Evolutionary conservation across 1,140 invertebrate genomes (phyloP).

Genomic region (Metaphire vulgaris): DNA sequence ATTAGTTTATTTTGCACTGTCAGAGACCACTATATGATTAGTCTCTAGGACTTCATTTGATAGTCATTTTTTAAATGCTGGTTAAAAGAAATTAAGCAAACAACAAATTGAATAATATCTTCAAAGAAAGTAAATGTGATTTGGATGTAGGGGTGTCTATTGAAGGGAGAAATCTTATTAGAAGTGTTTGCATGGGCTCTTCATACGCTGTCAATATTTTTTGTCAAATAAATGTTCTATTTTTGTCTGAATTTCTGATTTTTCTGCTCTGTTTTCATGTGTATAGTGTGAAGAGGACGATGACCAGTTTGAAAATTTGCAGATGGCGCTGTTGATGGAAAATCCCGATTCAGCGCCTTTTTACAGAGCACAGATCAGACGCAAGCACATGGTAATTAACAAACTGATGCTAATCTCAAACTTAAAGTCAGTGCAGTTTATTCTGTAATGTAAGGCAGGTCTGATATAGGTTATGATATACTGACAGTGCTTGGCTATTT

Average conservation of each 20-base stretch:
- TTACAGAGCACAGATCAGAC: constrained; percentile 49
- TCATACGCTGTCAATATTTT: neutral
- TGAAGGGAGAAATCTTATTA: neutral
- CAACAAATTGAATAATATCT: neutral
- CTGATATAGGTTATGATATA: too few relatives aligned
- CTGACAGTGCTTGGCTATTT: neutral
- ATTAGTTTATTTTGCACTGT: too few relatives aligned
- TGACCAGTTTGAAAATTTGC: constrained; percentile 51
- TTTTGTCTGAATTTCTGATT: neutral
- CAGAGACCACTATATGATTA: too few relatives aligned
- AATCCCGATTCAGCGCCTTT: constrained; percentile 49
- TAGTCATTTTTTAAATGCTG: too few relatives aligned
- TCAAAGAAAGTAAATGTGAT: neutral
- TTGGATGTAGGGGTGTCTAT: neutral
- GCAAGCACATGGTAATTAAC: constrained; percentile 42
- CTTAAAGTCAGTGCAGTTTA: neutral
- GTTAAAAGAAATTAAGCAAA: too few relatives aligned
- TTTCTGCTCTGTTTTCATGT: neutral
- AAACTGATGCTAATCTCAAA: neutral
- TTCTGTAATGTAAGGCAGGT: too few relatives aligned
- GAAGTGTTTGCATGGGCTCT: neutral
- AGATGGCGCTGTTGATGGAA: constrained; percentile 47
- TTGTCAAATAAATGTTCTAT: neutral
- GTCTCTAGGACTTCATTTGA: too few relatives aligned
- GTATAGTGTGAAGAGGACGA: constrained; percentile 47